phyloP scores from a whole-genome alignment of 2,888 invertebrate genomes.

The Tethea ocularis region DNA sequence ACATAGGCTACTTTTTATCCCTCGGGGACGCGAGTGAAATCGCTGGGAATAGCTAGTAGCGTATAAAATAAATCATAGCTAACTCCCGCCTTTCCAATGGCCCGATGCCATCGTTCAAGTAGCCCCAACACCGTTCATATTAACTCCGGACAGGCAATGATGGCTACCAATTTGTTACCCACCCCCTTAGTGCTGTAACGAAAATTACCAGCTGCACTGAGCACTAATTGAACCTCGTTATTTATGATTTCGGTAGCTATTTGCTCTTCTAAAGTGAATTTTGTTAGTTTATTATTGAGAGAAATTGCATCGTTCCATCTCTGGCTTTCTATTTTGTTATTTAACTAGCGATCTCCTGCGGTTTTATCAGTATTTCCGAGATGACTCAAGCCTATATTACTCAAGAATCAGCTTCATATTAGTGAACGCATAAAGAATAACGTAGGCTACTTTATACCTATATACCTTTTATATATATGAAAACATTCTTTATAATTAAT shows the following conservation, averaged over 20 bases:
- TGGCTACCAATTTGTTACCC: constrained; percentile 55
- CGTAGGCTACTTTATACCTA: too few species aligned
- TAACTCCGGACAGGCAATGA: constrained; percentile 59
- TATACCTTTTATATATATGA: too few species aligned
- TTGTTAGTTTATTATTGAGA: constrained; percentile 4
- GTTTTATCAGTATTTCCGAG: too few species aligned
- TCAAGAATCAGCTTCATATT: too few species aligned
- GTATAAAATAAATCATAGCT: background rate
- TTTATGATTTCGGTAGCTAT: constrained; percentile 28
- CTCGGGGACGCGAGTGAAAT: too few species aligned
- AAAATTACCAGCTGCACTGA: constrained; percentile 49
- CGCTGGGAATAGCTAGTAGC: too few species aligned
- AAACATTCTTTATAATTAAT: too few species aligned
- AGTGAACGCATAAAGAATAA: too few species aligned
- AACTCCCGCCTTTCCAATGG: background rate
- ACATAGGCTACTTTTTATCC: too few species aligned
- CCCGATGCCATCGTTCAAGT: constrained; percentile 14
- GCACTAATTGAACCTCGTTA: constrained; percentile 50
- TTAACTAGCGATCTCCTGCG: too few species aligned
- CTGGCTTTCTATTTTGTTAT: too few species aligned
- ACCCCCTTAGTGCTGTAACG: constrained; percentile 45
- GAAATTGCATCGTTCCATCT: background rate
- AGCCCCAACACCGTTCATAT: constrained; percentile 50
- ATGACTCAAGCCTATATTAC: too few species aligned
- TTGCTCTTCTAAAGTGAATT: constrained; percentile 10